A percentile compares a stretch with the other conserved stretches of the same genome.
phyloP scores from a whole-genome alignment of 2,797 vertebrate genomes.

The Triplophysa yarkandensis region DNA sequence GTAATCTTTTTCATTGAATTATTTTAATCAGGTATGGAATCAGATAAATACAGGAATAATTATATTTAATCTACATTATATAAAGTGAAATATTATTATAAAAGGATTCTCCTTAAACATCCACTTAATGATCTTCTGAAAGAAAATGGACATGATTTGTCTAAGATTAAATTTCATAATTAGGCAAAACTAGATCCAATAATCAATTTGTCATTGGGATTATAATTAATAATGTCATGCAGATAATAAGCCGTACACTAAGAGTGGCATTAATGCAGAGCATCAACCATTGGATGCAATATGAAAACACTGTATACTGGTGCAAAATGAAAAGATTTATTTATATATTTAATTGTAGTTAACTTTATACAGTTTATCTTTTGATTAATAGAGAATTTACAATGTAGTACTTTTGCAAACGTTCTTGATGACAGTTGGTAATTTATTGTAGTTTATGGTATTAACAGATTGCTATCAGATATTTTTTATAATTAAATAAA shows the following conservation, averaged over 20 bases:
- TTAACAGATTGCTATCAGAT: too few relatives aligned
- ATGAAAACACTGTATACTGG: conserved; percentile 5
- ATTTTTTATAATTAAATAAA: too few relatives aligned
- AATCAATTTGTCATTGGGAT: conserved; percentile 37
- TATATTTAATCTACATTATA: background rate
- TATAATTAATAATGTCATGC: conserved; percentile 35
- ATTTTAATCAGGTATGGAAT: background rate
- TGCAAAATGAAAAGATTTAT: too few relatives aligned
- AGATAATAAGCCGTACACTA: background rate
- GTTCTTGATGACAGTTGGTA: too few relatives aligned
- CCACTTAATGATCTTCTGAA: background rate
- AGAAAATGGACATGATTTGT: background rate
- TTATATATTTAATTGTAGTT: too few relatives aligned
- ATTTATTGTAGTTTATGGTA: too few relatives aligned
- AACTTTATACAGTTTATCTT: background rate
- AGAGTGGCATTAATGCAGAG: conserved; percentile 23
- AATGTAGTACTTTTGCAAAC: background rate
- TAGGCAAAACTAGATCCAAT: conserved; percentile 29
- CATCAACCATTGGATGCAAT: background rate
- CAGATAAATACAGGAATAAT: background rate
- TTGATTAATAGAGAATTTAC: background rate
- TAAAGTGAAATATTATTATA: conserved; percentile 3
- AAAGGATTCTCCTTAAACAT: conserved; percentile 15
- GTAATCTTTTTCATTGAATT: too few relatives aligned
- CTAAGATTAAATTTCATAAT: conserved; percentile 30